Evolutionary conservation across 1,140 invertebrate species (phyloP).

Genomic region (Lordiphosa collinella): DNA sequence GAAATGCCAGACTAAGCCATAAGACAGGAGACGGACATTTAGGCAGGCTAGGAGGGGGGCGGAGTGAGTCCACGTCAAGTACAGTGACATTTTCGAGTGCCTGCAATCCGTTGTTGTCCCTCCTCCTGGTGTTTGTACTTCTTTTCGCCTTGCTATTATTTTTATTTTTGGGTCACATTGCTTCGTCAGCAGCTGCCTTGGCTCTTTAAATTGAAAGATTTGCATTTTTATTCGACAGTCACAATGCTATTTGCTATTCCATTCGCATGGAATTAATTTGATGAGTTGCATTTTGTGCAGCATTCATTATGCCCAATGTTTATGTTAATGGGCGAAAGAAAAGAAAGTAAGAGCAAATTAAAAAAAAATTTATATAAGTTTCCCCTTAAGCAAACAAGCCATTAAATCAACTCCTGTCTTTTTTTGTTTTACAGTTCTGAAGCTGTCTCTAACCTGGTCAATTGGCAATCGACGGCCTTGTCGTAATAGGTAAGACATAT

Average conservation of each 20-base stretch:
- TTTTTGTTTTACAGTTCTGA: conserved; percentile 29
- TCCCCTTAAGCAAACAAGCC: neutral
- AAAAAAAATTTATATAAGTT: conserved; percentile 6
- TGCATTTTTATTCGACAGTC: conserved; percentile 37
- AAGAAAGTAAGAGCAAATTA: neutral
- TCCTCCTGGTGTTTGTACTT: too few relatives aligned
- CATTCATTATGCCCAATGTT: conserved; percentile 7
- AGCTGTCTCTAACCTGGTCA: neutral
- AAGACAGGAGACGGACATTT: neutral
- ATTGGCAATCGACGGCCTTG: conserved; percentile 5
- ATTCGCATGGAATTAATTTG: neutral
- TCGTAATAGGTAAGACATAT: conserved; percentile 18
- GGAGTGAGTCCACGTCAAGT: conserved; percentile 6
- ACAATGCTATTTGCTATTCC: conserved; percentile 17
- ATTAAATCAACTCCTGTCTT: neutral
- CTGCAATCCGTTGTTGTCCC: conserved; percentile 2
- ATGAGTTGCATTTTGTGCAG: conserved; percentile 14
- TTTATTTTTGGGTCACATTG: conserved; percentile 15
- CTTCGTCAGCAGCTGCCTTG: too few relatives aligned
- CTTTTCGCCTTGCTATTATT: conserved; percentile 18
- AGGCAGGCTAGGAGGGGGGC: neutral
- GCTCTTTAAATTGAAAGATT: conserved; percentile 7
- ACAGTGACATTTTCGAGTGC: conserved; percentile 43
- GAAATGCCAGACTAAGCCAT: conserved; percentile 26
- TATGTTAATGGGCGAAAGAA: conserved; percentile 4